Evolutionary conservation across 2,797 vertebrate genomes (phyloP).

Genomic region (Leptatherina wallacei): DNA sequence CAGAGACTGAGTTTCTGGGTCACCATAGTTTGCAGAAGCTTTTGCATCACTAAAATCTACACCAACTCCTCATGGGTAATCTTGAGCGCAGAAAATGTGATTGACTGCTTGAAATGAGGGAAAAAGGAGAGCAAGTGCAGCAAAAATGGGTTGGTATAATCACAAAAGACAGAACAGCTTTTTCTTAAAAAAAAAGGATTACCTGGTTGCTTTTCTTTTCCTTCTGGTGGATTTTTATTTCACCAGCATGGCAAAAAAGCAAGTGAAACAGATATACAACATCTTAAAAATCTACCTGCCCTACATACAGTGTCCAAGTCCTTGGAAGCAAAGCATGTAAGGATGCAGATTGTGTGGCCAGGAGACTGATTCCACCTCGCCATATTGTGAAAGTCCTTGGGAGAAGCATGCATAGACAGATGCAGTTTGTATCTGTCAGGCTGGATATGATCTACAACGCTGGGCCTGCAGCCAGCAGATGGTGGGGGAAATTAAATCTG

Average conservation of each 20-base stretch:
- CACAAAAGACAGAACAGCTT: background rate
- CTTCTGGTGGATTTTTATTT: background rate
- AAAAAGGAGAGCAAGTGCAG: background rate
- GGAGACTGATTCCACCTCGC: slow-evolving; percentile 69
- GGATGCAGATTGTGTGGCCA: slow-evolving; percentile 70
- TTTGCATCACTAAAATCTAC: background rate
- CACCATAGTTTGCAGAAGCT: background rate
- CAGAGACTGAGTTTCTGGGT: background rate
- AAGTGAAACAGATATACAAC: background rate
- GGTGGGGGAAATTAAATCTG: slow-evolving; percentile 84
- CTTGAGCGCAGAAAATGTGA: background rate
- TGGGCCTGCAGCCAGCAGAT: slow-evolving; percentile 84
- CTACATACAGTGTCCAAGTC: slow-evolving; percentile 44
- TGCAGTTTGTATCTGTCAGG: slow-evolving; percentile 84
- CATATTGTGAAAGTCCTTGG: slow-evolving; percentile 83
- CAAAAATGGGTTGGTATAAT: background rate
- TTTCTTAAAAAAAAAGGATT: background rate
- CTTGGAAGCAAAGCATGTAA: slow-evolving; percentile 61
- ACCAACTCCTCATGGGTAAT: background rate
- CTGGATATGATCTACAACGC: slow-evolving; percentile 78
- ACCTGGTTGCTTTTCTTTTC: background rate
- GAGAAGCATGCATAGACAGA: slow-evolving; percentile 79
- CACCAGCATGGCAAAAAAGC: background rate
- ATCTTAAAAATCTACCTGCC: slow-evolving; percentile 29
- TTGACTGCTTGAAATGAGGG: background rate